A percentile compares a stretch with the other conserved stretches of the same genome.
phyloP scores from a whole-genome alignment of 2,888 invertebrate genomes.

The Druceiella hillmani region DNA sequence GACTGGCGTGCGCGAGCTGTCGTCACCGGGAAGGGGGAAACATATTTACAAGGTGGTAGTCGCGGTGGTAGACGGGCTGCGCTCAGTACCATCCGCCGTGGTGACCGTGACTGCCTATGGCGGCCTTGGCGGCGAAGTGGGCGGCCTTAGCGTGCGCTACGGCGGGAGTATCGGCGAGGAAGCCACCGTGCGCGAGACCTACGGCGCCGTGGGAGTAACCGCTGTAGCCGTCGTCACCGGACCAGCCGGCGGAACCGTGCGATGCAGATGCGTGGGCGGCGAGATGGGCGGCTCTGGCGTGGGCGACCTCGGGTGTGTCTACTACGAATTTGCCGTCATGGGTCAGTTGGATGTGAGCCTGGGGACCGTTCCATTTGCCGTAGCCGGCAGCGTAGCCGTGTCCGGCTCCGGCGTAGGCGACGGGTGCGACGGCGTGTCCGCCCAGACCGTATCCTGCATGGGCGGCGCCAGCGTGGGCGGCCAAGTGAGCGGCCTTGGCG shows the following conservation, averaged over 20 bases:
- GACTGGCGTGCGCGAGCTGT: too few species aligned
- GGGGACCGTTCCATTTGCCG: slow-evolving; percentile 13
- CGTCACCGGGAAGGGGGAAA: not conserved
- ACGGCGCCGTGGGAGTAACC: slow-evolving; percentile 32
- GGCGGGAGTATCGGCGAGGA: slow-evolving; percentile 48
- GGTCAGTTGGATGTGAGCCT: slow-evolving; percentile 19
- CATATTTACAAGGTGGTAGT: slow-evolving; percentile 25
- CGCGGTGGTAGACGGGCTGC: too few species aligned
- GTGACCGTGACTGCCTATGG: slow-evolving; percentile 36
- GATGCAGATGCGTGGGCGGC: slow-evolving; percentile 15
- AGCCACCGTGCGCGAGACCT: slow-evolving; percentile 34
- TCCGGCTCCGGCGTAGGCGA: slow-evolving; percentile 28
- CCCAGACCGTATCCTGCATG: too few species aligned
- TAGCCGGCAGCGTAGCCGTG: not conserved
- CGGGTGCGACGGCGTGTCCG: slow-evolving; percentile 11
- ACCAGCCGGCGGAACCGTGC: too few species aligned
- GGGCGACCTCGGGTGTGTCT: slow-evolving; percentile 11
- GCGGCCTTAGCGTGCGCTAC: slow-evolving; percentile 47
- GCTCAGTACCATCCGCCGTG: slow-evolving; percentile 41
- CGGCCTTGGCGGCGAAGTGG: slow-evolving; percentile 41
- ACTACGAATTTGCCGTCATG: slow-evolving; percentile 20
- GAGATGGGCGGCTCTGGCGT: not conserved
- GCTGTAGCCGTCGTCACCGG: too few species aligned
- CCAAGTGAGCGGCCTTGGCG: slow-evolving; percentile 51
- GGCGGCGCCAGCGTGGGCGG: slow-evolving; percentile 39